phyloP scores from a whole-genome alignment of 2,888 invertebrate genomes.

The Aplocera efformata region DNA sequence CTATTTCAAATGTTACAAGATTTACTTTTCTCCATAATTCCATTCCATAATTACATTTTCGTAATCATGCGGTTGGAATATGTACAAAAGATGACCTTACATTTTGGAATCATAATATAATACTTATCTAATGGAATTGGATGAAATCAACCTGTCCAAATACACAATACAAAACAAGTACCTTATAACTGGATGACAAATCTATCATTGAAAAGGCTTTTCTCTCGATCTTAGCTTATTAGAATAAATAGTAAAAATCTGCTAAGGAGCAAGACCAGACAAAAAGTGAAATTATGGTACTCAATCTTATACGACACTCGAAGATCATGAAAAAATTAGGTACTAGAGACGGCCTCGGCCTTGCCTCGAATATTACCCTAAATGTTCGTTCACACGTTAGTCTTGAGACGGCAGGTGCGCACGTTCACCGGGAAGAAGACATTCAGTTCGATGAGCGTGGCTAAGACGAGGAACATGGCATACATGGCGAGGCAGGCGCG shows the following conservation, averaged over 20 bases:
- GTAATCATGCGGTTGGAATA: too few species aligned
- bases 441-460: slow-evolving; percentile 94
- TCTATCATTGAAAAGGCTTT: slow-evolving; percentile 10
- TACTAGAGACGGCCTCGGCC: slow-evolving; percentile 29
- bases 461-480: slow-evolving; percentile 91
- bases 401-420: slow-evolving; percentile 86
- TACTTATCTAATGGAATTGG: too few species aligned
- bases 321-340: slow-evolving; percentile 31
- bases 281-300: slow-evolving; percentile 5
- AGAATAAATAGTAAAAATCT: slow-evolving; percentile 10
- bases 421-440: slow-evolving; percentile 95
- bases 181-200: neutral
- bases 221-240: slow-evolving; percentile 1
- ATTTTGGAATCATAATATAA: too few species aligned
- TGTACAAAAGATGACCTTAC: too few species aligned
- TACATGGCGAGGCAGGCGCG: slow-evolving; percentile 92
- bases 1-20: too few species aligned
- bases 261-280: neutral
- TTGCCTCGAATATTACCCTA: slow-evolving; percentile 37
- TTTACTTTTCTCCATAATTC: too few species aligned
- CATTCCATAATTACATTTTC: too few species aligned
- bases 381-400: slow-evolving; percentile 46
- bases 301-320: slow-evolving; percentile 30
- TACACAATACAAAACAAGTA: too few species aligned
- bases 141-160: too few species aligned